Evolutionary conservation across 2,888 invertebrate genomes (phyloP), one percentile per base, ranked within the genome.

Genomic region (Melanostoma mellinum): DNA sequence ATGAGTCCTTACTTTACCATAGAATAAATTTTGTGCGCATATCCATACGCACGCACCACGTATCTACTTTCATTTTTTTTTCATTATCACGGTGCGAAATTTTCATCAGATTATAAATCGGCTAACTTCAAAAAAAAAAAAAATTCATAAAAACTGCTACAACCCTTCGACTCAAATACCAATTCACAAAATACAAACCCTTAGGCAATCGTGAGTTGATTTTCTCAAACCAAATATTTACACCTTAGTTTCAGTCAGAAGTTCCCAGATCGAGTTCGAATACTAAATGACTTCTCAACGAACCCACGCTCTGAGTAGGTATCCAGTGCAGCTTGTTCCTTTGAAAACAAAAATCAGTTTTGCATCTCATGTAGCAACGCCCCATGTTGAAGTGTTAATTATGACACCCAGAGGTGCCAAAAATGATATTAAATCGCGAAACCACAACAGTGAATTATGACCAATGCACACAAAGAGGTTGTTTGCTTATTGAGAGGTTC

Each of bases 341-440:
- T 35, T 3, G 8, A 8, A 20, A 6, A 20, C 6, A 44, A 71
- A 74, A 78, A 79, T 79, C 65, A 58, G 58, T 79, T 74, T 65
- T 79, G 84, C 65, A 84, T 65, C 58, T 60, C 42, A 35, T 33
- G 6, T 6, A 10, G 40, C 55, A 79, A 79, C 85, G 85, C 80
- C 85, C 63, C 46, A 38, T 80, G 72, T 58, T 72, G 76, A 80
- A 42, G 85, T 85, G 85, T 85, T 85, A 85, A 85, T 85, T 85
- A 85, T 85, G 79, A 80, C 80, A 80, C 72, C 85, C 85, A 85
- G 80, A 85, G 85, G 85, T 85, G 85, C 85, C 75, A 85, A 72
- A 58, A 80, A 75, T 76, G 35, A 76, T 80, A 85, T 76, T 76
- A 68, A 80, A 76, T 68, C 72, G 72, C 40, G 56, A 60, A 79